A percentile compares a stretch with the other conserved stretches of the same genome.
phyloP scores from a whole-genome alignment of 2,113 vertebrate genomes.

The Prinia subflava region DNA sequence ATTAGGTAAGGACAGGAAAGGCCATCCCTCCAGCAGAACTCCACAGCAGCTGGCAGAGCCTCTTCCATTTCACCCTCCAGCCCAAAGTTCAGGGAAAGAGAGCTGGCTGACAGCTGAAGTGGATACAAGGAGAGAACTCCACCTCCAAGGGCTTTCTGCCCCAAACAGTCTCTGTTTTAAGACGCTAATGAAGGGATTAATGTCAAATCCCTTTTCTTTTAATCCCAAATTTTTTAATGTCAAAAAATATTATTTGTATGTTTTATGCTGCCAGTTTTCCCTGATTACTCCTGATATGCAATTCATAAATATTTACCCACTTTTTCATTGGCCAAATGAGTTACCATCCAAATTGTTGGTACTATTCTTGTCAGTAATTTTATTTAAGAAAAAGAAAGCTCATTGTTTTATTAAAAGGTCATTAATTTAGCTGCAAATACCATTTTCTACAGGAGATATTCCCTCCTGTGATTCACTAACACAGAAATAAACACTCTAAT shows the following conservation, averaged over 20 bases:
- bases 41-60: background rate
- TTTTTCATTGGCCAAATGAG: background rate
- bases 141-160: background rate
- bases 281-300: background rate
- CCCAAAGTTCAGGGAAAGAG: background rate
- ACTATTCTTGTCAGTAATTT: background rate
- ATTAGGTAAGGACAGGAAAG: background rate
- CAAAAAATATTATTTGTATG: background rate
- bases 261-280: background rate
- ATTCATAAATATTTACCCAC: background rate
- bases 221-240: too few relatives aligned
- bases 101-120: background rate
- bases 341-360: background rate
- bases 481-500: background rate
- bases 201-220: too few relatives aligned
- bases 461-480: slow-evolving; percentile 17
- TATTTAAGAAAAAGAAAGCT: background rate
- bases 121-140: background rate
- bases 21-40: background rate
- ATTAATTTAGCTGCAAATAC: background rate
- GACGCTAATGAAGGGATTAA: background rate
- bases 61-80: background rate
- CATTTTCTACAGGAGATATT: background rate
- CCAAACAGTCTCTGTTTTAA: background rate
- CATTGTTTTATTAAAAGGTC: background rate